Evolutionary conservation across 1,140 invertebrate genomes (phyloP).

Genomic region (Platorchestia sp.): DNA sequence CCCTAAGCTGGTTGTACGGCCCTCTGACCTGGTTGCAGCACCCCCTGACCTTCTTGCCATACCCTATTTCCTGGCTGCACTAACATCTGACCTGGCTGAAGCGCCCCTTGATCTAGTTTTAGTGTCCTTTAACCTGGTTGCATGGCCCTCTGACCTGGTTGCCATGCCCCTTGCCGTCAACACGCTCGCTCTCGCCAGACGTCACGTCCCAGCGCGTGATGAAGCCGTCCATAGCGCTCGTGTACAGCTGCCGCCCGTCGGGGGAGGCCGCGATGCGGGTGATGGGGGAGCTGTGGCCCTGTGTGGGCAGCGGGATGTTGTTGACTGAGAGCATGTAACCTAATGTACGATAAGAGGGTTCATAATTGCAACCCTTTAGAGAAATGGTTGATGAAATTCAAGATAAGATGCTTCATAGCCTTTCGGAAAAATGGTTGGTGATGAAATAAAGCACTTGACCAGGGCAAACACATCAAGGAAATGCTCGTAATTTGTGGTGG

Average conservation of each 20-base stretch:
- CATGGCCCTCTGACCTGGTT: conserved; percentile 85
- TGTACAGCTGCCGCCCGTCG: conserved; percentile 86
- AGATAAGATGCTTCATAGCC: too few species aligned
- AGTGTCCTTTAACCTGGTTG: not conserved
- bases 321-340: not conserved
- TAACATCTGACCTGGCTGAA: too few species aligned
- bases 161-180: conserved; percentile 88
- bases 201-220: conserved; percentile 90
- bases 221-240: conserved; percentile 92
- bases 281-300: conserved; percentile 98
- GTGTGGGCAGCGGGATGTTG: conserved; percentile 58
- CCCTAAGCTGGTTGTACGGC: too few species aligned
- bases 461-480: too few species aligned
- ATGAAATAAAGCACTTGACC: too few species aligned
- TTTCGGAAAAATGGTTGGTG: too few species aligned
- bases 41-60: too few species aligned
- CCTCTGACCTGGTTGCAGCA: too few species aligned
- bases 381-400: too few species aligned
- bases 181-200: conserved; percentile 82
- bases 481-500: too few species aligned
- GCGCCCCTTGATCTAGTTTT: too few species aligned
- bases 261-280: conserved; percentile 88
- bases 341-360: not conserved
- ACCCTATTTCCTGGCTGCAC: too few species aligned
- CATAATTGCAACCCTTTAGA: not conserved